These are phyloP conservation scores for Drosophila subobscura DNA, from an alignment of 1,140 invertebrate genomes.

Conservation along the genomic window DNA sequence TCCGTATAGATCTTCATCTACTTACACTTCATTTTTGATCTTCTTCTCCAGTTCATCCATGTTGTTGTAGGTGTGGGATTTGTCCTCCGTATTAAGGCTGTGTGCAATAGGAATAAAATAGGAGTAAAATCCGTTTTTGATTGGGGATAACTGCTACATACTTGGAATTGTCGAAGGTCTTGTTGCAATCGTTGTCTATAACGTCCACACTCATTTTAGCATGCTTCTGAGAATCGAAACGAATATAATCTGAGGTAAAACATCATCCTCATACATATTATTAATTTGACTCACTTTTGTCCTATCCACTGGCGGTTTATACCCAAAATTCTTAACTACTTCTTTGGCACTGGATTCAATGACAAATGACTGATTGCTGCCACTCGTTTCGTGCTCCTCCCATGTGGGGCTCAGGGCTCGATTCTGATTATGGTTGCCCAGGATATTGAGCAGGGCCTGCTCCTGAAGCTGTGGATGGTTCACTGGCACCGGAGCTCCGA, in stretches of 20 bases:
- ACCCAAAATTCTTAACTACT: slow-evolving; percentile 40
- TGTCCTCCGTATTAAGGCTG: slow-evolving; percentile 75
- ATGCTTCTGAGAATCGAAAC: slow-evolving; percentile 67
- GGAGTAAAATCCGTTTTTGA: not conserved
- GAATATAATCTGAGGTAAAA: not conserved
- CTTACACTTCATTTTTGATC: slow-evolving; percentile 83
- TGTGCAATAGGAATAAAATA: slow-evolving; percentile 17
- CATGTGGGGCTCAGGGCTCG: slow-evolving; percentile 70
- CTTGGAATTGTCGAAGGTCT: slow-evolving; percentile 79
- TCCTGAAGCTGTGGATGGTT: slow-evolving; percentile 59
- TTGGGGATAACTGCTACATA: slow-evolving; percentile 31
- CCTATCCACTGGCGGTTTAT: slow-evolving; percentile 69
- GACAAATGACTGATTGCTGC: slow-evolving; percentile 66
- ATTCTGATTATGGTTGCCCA: slow-evolving; percentile 44
- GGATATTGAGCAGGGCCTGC: slow-evolving; percentile 35
- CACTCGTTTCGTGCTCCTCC: slow-evolving; percentile 75
- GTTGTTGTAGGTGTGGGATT: slow-evolving; percentile 70
- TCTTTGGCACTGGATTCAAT: slow-evolving; percentile 57
- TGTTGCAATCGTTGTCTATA: slow-evolving; percentile 82
- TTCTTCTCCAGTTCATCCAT: slow-evolving; percentile 83
- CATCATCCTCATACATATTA: no score
- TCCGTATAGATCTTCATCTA: not conserved
- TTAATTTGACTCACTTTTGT: slow-evolving; percentile 52
- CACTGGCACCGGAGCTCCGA: slow-evolving; percentile 73
- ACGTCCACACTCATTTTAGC: slow-evolving; percentile 83